Evolutionary conservation across 2,888 invertebrate species (phyloP), one percentile per base, ranked within the genome.

Genomic region (Nebria salina): DNA sequence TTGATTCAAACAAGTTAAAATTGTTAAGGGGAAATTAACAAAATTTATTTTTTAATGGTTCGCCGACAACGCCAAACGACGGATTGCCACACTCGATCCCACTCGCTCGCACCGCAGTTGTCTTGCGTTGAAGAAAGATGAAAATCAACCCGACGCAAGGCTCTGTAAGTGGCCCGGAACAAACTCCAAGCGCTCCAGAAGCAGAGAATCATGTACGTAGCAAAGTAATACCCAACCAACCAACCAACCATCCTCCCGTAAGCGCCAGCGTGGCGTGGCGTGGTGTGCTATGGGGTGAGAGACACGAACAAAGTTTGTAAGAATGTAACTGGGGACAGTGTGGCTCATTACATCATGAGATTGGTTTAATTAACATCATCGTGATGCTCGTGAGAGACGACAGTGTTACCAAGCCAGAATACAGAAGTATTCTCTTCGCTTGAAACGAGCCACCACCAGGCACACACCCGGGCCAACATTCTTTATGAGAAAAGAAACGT

Each of bases 361-460:
- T 84, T 83, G 83, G 83, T 83, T 83, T 84, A 84, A 84, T 84
- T 84, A 83, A 83, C 83, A 82, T 83, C 75, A 82, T 75, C 77
- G 82, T 76, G 54, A 54, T 54, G 54, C 54, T 54, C 54, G 54
- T 4, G 54, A 54, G 11, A 54, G 54, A 54, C 54, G 54, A 54
- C 54, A 54, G 13, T 54, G 54, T 54, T 54, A 54, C 54, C 54
- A 54, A 54, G 54, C 54, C 54, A 13, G 54, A 54, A 54, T 54
- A 54, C 54, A 54, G 54, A 54, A 54, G 54, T 54, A 54, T 13
- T 54, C 54, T 34, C 34, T 34, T 34, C 34, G 4, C 34, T 34
- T 34, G 34, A 34, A 34, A 34, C 34, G 34, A 34, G 34, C 2
- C 34, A 34, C 4, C 34, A 34, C 2, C 34, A 34, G 34, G 20